Conservation (phyloP, 2,113 vertebrate genomes). For the Nettapus auritus region DNA sequence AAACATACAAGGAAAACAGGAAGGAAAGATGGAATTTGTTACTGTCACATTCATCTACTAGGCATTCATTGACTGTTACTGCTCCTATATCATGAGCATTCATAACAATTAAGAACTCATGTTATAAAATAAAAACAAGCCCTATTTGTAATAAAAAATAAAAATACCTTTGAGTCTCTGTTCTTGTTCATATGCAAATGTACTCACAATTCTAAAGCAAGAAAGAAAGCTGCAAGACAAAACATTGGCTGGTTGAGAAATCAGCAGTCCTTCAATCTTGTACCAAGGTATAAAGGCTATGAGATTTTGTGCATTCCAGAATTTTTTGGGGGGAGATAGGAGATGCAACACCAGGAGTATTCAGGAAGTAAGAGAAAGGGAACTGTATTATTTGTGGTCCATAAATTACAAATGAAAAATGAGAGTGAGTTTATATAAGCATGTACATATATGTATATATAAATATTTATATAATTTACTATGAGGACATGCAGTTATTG, state of each 20-base stretch:
- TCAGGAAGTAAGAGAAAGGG: constrained; percentile 68
- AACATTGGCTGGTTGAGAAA: constrained; percentile 63
- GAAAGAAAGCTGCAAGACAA: constrained; percentile 36
- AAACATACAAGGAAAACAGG: background rate
- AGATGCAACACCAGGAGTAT: constrained; percentile 65
- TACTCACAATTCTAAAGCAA: constrained; percentile 15
- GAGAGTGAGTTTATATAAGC: constrained; percentile 77
- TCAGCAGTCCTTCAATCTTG: constrained; percentile 56
- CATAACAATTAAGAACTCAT: background rate
- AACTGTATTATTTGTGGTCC: constrained; percentile 59
- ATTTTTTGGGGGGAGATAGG: constrained; percentile 46
- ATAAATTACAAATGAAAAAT: constrained; percentile 80
- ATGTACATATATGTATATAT: constrained; percentile 77
- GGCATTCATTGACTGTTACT: background rate
- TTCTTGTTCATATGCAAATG: constrained; percentile 19
- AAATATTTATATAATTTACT: constrained; percentile 85
- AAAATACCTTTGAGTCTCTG: constrained; percentile 24
- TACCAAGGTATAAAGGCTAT: constrained; percentile 62
- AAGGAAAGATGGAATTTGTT: background rate
- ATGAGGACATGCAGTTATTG: constrained; percentile 86
- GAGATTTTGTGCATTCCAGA: constrained; percentile 72
- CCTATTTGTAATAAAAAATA: constrained; percentile 19
- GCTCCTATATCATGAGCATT: background rate
- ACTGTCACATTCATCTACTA: constrained; percentile 28
- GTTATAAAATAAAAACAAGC: constrained; percentile 10